Percentiles rank a stretch among this genome's conserved stretches.
phyloP scores from a whole-genome alignment of 2,888 invertebrate genomes.

The Cantharis nigra region DNA sequence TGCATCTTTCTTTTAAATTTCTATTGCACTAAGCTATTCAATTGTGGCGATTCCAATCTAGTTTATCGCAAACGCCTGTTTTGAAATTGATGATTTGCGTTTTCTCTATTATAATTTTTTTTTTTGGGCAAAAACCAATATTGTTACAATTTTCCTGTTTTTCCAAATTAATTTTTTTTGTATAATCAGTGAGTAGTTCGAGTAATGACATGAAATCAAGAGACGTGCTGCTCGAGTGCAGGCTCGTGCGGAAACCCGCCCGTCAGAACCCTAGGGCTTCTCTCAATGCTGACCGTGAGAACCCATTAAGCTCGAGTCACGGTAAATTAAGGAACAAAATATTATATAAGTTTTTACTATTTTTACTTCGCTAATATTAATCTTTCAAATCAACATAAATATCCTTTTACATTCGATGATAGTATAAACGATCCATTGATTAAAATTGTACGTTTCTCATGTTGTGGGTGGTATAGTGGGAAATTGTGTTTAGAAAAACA shows the following conservation, averaged over 20 bases:
- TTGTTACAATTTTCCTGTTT: not conserved
- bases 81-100: not conserved
- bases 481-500: not conserved
- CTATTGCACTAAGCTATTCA: not conserved
- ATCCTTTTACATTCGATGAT: not conserved
- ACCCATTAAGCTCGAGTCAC: conserved; percentile 33
- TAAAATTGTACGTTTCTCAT: not conserved
- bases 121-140: not conserved
- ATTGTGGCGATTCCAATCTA: not conserved
- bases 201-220: conserved; percentile 36
- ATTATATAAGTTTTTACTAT: conserved; percentile 1
- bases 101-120: not conserved
- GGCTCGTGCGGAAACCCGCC: conserved; percentile 41
- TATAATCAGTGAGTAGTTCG: conserved; percentile 21
- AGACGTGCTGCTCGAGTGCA: conserved; percentile 29
- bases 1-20: not conserved
- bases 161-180: conserved; percentile 17
- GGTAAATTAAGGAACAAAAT: conserved; percentile 8
- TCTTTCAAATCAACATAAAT: not conserved
- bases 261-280: conserved; percentile 39
- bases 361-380: not conserved
- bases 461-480: not conserved
- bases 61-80: not conserved
- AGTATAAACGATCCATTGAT: not conserved
- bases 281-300: conserved; percentile 49